phyloP scores from a whole-genome alignment of 2,797 vertebrate genomes.

The Sebastes trivittatus region DNA sequence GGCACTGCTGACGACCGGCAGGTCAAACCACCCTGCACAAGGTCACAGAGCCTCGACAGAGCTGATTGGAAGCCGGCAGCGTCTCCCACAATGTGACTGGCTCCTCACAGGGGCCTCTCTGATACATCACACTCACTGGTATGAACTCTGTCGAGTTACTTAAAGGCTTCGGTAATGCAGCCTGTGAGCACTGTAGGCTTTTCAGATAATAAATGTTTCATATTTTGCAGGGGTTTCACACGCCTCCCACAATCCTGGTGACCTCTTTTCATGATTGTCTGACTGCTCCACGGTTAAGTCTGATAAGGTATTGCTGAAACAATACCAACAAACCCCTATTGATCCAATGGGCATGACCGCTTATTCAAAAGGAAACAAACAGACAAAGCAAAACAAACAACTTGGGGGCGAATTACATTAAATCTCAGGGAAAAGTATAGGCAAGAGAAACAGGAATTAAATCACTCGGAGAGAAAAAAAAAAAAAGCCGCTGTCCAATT shows the following conservation, averaged over 20 bases:
- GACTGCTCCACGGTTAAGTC: conserved; percentile 54
- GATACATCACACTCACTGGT: conserved; percentile 14
- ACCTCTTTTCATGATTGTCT: conserved; percentile 63
- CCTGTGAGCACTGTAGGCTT: conserved; percentile 42
- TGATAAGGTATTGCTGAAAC: conserved; percentile 70
- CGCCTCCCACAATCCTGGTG: conserved; percentile 41
- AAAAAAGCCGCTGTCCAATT: conserved; percentile 68
- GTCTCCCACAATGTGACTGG: conserved; percentile 10
- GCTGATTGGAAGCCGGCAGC: conserved; percentile 19
- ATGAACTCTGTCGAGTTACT: conserved; percentile 42
- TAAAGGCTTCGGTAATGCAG: conserved; percentile 35
- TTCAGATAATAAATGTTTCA: conserved; percentile 59
- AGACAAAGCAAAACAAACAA: conserved; percentile 73
- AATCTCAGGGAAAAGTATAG: conserved; percentile 68
- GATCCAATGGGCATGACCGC: conserved; percentile 66
- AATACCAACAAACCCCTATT: conserved; percentile 62
- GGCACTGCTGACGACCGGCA: conserved; percentile 38
- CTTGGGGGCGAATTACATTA: conserved; percentile 67
- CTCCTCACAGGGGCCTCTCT: conserved; percentile 8
- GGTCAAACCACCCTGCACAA: conserved; percentile 61
- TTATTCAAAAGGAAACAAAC: conserved; percentile 73
- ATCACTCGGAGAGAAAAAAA: conserved; percentile 51
- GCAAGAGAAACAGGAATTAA: conserved; percentile 69
- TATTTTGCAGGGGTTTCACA: conserved; percentile 53
- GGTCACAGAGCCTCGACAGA: conserved; percentile 33